Base-by-base conservation (phyloP, 2,113 vertebrate species). In the Callipepla californica region DNA sequence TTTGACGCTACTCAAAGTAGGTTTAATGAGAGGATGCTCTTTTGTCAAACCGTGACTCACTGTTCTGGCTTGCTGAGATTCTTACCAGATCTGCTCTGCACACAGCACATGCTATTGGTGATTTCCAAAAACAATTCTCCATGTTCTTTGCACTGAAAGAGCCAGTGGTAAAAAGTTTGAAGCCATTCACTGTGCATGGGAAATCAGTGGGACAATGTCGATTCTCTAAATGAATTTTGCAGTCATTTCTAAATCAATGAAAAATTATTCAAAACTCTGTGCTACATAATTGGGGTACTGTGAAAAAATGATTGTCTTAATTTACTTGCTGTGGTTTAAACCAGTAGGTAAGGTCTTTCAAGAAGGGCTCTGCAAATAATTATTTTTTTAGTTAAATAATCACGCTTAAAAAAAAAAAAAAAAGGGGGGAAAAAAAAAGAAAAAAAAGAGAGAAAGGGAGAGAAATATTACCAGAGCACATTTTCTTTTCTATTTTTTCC, bases 401-500 rank as follows among this genome's bases (percentile, higher is more conserved):
- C 57, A 81, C 92, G 86, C 38, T 73, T 74, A 1, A 66, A 36
- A 57, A 32, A 75, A 74, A 51, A 63, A 53, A 14, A 16, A 36
- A 36, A n/a, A n/a, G n/a, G 36, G 36, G 7, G 36, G 36, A 22
- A 45, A 67, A 8, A 21, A 67, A 20, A 32, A 8, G 84, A 78
- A 48, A 23, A 50, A 14, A 18, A 22, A 20, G 12, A 14, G 8
- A 16, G 14, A 16, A 8, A 28, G 50, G 14, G 25, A 53, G 26
- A 45, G 72, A 57, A 32, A 57, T 93, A 51, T 94, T 62, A 87
- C 72, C 23, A 62, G 63, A 92, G 76, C 44, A 73, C 42, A 20
- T 78, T 89, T 86, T 66, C 53, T 53, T 50, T 69, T n/a, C 57
- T 75, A 75, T 51, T 67, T 94, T 61, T 94, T 94, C 65, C 42